Evolutionary conservation across 2,797 vertebrate species (phyloP).

Genomic region (Leuciscus waleckii): DNA sequence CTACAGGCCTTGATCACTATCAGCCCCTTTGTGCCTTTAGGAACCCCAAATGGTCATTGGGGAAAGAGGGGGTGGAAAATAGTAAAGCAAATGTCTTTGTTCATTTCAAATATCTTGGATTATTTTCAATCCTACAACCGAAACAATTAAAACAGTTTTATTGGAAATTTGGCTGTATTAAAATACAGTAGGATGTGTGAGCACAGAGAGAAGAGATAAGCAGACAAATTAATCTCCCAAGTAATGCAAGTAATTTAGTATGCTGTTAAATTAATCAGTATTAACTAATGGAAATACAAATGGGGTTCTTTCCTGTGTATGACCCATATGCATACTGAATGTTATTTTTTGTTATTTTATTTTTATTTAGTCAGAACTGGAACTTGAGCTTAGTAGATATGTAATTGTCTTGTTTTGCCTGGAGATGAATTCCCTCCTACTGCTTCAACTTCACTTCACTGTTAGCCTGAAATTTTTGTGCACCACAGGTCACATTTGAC

Average conservation of each 20-base stretch:
- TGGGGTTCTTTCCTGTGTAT: not conserved
- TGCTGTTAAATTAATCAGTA: not conserved
- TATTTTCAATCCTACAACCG: too few relatives aligned
- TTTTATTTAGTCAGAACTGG: not conserved
- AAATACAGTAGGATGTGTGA: too few relatives aligned
- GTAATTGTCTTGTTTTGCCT: not conserved
- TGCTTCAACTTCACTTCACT: not conserved
- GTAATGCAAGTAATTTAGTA: not conserved
- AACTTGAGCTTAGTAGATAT: not conserved
- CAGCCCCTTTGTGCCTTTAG: too few relatives aligned
- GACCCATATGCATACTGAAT: slow-evolving; percentile 1
- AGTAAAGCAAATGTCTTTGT: too few relatives aligned
- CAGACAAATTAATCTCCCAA: not conserved
- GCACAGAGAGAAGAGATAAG: too few relatives aligned
- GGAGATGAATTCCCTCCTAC: slow-evolving; percentile 22
- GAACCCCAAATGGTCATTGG: too few relatives aligned
- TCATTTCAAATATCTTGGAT: too few relatives aligned
- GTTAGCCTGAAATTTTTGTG: slow-evolving; percentile 14
- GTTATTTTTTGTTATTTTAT: not conserved
- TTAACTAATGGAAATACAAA: not conserved
- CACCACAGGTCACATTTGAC: slow-evolving; percentile 47
- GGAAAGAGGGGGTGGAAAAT: too few relatives aligned
- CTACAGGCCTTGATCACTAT: too few relatives aligned
- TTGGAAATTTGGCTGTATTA: too few relatives aligned
- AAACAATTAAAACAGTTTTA: too few relatives aligned